phyloP scores from a whole-genome alignment of 2,113 vertebrate genomes.

The Prionailurus bengalensis region DNA sequence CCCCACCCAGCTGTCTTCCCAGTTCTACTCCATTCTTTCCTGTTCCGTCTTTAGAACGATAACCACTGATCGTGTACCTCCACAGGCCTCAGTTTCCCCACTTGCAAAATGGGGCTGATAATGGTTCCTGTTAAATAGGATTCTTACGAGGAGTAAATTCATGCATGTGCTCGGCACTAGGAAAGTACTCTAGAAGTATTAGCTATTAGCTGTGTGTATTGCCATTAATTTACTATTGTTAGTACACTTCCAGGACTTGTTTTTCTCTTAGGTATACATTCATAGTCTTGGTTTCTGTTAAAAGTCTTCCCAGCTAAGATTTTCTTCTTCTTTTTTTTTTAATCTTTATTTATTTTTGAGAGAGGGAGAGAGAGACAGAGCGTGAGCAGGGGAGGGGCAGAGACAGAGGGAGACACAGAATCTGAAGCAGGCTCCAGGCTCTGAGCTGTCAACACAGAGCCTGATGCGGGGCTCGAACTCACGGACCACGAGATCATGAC shows the following conservation, averaged over 20 bases:
- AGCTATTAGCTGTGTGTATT: not conserved
- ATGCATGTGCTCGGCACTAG: fast-evolving
- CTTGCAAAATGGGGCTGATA: not conserved
- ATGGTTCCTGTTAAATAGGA: not conserved
- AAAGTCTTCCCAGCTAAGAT: not conserved
- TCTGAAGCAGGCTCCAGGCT: too few relatives aligned
- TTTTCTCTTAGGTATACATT: not conserved
- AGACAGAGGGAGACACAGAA: not conserved
- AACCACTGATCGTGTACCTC: not conserved
- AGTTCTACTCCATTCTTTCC: not conserved
- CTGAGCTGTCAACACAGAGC: too few relatives aligned
- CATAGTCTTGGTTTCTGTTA: not conserved
- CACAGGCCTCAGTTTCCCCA: not conserved
- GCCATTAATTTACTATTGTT: not conserved
- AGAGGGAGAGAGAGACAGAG: too few relatives aligned
- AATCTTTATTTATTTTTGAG: not conserved
- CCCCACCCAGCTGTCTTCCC: not conserved
- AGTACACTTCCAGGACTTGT: not conserved
- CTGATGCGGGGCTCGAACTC: too few relatives aligned
- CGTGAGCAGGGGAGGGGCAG: not conserved
- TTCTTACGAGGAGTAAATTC: not conserved
- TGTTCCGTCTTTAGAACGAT: not conserved
- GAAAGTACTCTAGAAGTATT: too few relatives aligned
- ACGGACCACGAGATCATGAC: too few relatives aligned
- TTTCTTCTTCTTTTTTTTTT: not conserved